Evolutionary conservation across 2,797 vertebrate species (phyloP).

Genomic region (Parauchenoglanis punctatus): DNA sequence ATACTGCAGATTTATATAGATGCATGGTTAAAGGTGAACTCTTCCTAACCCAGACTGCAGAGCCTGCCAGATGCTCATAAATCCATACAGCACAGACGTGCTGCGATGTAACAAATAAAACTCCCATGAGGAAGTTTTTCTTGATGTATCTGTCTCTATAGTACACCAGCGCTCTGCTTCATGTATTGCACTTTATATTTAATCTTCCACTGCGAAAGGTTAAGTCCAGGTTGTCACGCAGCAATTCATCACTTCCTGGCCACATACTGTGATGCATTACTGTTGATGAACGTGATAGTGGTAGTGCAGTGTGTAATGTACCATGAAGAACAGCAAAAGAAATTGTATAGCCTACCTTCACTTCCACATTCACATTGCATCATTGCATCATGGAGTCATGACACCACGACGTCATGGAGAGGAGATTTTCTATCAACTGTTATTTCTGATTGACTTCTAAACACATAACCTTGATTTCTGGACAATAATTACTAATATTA

Average conservation of each 20-base stretch:
- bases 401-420: background rate
- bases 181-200: constrained; percentile 43
- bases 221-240: background rate
- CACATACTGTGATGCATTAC: background rate
- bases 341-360: background rate
- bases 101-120: constrained; percentile 22
- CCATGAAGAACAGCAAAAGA: background rate
- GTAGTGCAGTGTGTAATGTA: background rate
- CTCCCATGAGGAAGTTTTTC: constrained; percentile 25
- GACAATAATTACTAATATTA: background rate
- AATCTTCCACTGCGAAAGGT: background rate
- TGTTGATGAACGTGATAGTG: background rate
- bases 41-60: background rate
- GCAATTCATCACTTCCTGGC: background rate
- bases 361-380: background rate
- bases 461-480: background rate
- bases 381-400: background rate
- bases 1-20: background rate
- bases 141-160: constrained; percentile 17
- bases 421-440: background rate
- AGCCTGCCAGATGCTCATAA: constrained; percentile 29
- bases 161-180: background rate
- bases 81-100: constrained; percentile 25
- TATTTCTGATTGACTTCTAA: background rate
- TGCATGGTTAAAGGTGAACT: constrained; percentile 2